A percentile compares a stretch with the other conserved stretches of the same genome.
These are phyloP conservation scores for Corythoichthys haematopterus DNA, from an alignment of 2,113 vertebrate species.

Conservation along the genomic window DNA sequence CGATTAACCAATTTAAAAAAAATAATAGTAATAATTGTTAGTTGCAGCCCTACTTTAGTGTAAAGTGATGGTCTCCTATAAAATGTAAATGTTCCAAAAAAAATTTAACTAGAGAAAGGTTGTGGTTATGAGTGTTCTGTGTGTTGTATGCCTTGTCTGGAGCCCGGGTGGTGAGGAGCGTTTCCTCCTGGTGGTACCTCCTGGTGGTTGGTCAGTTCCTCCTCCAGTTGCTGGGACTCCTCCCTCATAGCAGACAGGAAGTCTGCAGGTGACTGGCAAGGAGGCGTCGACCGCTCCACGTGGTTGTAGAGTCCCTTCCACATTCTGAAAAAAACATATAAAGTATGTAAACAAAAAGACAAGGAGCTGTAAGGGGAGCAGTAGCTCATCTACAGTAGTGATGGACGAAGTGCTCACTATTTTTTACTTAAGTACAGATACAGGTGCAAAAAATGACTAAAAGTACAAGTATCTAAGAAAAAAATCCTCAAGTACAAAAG, in stretches of 20 bases:
- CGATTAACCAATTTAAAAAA: too few relatives aligned
- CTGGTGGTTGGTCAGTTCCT: constrained; percentile 73
- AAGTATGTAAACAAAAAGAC: too few relatives aligned
- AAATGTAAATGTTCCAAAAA: neutral
- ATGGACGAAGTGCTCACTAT: too few relatives aligned
- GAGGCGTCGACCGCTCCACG: constrained; percentile 78
- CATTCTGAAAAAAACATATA: constrained; percentile 66
- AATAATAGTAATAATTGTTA: too few relatives aligned
- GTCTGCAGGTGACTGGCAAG: constrained; percentile 81
- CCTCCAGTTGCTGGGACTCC: constrained; percentile 72
- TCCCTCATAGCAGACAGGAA: constrained; percentile 74
- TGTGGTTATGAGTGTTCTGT: constrained; percentile 38
- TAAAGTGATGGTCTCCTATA: too few relatives aligned
- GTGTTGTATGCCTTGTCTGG: constrained; percentile 73
- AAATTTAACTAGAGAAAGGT: neutral
- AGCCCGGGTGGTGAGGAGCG: constrained; percentile 56
- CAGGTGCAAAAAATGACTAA: too few relatives aligned
- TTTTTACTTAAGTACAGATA: too few relatives aligned
- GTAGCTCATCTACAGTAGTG: too few relatives aligned
- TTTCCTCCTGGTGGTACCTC: constrained; percentile 73
- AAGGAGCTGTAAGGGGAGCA: too few relatives aligned
- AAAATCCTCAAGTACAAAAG: too few relatives aligned
- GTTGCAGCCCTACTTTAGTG: too few relatives aligned
- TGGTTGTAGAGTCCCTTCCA: constrained; percentile 95
- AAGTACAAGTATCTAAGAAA: too few relatives aligned